Evolutionary conservation across 2,888 invertebrate genomes (phyloP), one percentile per base, ranked within the genome.

Genomic region (Tribolium freemani): DNA sequence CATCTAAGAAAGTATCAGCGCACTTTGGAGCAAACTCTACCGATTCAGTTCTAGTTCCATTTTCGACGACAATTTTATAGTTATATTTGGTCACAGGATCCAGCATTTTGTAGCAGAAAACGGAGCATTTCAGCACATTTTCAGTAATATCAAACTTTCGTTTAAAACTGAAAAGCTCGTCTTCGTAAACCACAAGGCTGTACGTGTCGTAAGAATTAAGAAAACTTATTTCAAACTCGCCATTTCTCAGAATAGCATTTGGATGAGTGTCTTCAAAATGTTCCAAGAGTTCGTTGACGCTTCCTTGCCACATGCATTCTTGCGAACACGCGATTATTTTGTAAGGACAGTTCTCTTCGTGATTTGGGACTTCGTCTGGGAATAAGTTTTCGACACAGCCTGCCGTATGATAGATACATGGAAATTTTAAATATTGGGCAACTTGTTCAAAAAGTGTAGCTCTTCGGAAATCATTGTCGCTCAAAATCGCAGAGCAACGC

Each of bases 211-310:
- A 82, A 13, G 74, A 79, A 63, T 81, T 80, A 5, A 83, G 51
- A 50, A 84, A 80, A 78, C 84, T 81, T 6, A 85, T 51, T 76
- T 85, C 84, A 71, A 85, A 82, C 38, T 75, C 74, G 1, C 76
- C 71, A 46, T 81, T 76, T 44, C 75, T 78, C 53, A 84, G 63
- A n/a, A 83, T 72, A 50, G 80, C 77, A 4, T 74, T 69, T 1
- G 78, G 76, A 75, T 85, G 85, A 30, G 75, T 70, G 0, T 76
- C 71, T 72, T 82, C 79, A 70, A 80, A 83, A 78, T 85, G 85
- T 5, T 79, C 77, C 48, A 79, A 71, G 0, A 84, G 57, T 30
- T 83, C 81, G 16, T 64, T 69, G 3, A 74, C 26, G 30, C 69
- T 69, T 21, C 85, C 84, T 51, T 79, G 73, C 84, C 84, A 85